These are phyloP conservation scores for Dendrolimus houi DNA, from an alignment of 2,888 invertebrate species.

Conservation along the genomic window DNA sequence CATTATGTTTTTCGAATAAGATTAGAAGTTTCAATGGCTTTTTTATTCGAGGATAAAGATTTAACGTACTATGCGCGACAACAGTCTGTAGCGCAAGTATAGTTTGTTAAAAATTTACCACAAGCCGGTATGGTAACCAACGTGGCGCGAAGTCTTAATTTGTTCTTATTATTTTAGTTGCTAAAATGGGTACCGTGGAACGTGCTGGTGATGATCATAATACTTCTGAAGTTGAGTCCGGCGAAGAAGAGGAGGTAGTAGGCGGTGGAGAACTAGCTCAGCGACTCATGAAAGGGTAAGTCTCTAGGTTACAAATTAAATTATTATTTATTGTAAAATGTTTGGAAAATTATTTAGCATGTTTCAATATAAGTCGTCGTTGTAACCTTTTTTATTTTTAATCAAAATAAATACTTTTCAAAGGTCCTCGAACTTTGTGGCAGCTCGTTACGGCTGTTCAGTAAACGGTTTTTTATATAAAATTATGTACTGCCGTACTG, in stretches of 20 bases:
- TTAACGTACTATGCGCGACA: no score
- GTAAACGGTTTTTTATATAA: no score
- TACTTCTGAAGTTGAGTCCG: slow-evolving; percentile 80
- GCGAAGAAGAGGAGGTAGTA: slow-evolving; percentile 78
- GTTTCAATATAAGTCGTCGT: no score
- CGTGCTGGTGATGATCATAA: slow-evolving; percentile 76
- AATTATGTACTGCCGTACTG: no score
- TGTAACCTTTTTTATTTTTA: no score
- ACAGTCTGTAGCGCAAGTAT: slow-evolving; percentile 2
- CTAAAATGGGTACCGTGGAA: slow-evolving; percentile 80
- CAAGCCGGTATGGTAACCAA: slow-evolving; percentile 47
- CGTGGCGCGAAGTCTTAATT: slow-evolving; percentile 52
- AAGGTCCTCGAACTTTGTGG: no score
- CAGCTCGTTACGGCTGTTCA: no score
- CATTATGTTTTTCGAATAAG: slow-evolving; percentile 54
- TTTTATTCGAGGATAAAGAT: no score
- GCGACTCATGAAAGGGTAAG: slow-evolving; percentile 62
- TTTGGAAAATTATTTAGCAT: no score
- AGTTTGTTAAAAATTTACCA: slow-evolving; percentile 16
- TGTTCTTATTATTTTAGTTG: slow-evolving; percentile 47
- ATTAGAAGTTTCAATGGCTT: slow-evolving; percentile 11
- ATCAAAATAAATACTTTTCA: no score
- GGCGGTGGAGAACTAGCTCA: slow-evolving; percentile 68
- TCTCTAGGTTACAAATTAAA: neutral
- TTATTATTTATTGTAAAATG: no score